Evolutionary conservation across 2,888 invertebrate species (phyloP).

Genomic region (Leucophenga maculata): DNA sequence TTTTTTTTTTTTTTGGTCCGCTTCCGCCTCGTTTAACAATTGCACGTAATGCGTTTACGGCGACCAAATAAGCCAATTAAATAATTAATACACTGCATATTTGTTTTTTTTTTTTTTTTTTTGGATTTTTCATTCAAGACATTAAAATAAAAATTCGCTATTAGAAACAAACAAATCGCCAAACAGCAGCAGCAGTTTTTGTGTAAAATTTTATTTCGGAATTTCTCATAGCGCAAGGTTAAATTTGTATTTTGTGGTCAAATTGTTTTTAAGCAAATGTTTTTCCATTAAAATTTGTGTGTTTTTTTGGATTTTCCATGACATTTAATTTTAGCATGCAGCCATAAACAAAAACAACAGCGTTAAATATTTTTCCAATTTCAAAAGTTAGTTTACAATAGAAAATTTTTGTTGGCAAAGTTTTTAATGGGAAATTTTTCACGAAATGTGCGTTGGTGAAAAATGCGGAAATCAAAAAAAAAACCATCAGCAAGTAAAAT

Average conservation of each 20-base stretch:
- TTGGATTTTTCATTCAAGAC: too few species aligned
- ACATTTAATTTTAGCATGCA: background rate
- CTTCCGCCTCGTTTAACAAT: background rate
- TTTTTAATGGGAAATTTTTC: too few species aligned
- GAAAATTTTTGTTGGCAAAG: too few species aligned
- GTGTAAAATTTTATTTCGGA: background rate
- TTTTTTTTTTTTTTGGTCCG: background rate
- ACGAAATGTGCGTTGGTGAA: too few species aligned
- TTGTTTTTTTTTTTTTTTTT: too few species aligned
- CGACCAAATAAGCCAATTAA: slow-evolving; percentile 15
- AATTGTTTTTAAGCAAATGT: background rate
- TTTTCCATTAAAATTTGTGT: background rate
- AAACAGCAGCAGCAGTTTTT: background rate
- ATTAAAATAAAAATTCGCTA: background rate
- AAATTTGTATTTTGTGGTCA: background rate
- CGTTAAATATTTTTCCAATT: background rate
- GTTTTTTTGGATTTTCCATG: background rate
- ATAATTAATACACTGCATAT: too few species aligned
- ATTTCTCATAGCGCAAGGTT: background rate
- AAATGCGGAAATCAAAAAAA: too few species aligned
- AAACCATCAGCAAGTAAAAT: too few species aligned
- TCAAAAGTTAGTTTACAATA: background rate
- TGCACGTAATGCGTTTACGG: background rate
- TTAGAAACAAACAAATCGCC: background rate
- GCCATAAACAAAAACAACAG: slow-evolving; percentile 15